A percentile compares a stretch with the other conserved stretches of the same genome.
These are phyloP conservation scores for Hybognathus amarus DNA, from an alignment of 2,797 vertebrate species.

Conservation along the genomic window DNA sequence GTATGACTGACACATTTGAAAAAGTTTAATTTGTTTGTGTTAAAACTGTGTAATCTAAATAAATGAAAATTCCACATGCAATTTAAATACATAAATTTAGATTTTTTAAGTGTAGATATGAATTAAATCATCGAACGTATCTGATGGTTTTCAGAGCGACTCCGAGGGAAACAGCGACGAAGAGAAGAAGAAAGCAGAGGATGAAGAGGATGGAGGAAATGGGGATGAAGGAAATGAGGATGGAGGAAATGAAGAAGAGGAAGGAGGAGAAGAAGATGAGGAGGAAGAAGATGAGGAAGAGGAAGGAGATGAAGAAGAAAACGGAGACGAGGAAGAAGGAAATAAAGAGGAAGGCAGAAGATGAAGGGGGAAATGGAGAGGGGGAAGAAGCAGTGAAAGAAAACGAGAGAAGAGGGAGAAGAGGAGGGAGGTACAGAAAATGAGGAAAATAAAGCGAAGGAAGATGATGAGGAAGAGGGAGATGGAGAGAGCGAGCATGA, in stretches of 20 bases:
- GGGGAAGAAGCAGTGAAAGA: neutral
- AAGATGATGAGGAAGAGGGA: neutral
- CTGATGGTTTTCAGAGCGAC: neutral
- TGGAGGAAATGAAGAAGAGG: neutral
- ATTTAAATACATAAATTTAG: neutral
- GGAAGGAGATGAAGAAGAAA: neutral
- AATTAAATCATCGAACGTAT: neutral
- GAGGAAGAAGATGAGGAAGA: neutral
- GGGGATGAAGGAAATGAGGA: too few relatives aligned
- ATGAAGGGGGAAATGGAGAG: neutral
- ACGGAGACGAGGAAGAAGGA: neutral
- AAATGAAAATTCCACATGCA: neutral
- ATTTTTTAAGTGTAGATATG: neutral
- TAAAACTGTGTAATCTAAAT: neutral
- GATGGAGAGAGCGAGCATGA: neutral
- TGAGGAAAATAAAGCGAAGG: neutral
- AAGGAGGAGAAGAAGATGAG: neutral
- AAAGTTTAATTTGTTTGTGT: too few relatives aligned
- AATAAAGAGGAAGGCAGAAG: neutral
- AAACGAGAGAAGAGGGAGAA: neutral
- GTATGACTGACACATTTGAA: too few relatives aligned
- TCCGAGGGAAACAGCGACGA: conserved; percentile 27
- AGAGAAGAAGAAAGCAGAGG: neutral
- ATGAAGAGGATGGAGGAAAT: neutral
- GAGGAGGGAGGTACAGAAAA: neutral